phyloP scores from a whole-genome alignment of 1,140 invertebrate genomes.

The Magallana gigas region DNA sequence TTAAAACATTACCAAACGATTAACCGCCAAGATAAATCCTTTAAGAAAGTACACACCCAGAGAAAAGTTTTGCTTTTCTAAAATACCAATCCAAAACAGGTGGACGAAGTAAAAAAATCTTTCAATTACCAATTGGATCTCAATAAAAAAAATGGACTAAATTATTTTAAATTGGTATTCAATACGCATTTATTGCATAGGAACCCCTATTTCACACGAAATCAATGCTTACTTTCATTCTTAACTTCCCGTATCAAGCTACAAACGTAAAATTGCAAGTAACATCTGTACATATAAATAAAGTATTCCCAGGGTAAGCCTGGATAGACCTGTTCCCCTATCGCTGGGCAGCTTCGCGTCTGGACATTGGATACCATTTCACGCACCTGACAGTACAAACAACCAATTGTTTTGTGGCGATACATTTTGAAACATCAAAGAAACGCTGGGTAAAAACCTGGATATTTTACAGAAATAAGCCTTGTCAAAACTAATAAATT shows the following conservation, averaged over 20 bases:
- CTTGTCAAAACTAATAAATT: not conserved
- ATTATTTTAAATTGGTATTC: not conserved
- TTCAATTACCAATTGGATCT: not conserved
- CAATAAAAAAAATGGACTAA: not conserved
- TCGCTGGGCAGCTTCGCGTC: not conserved
- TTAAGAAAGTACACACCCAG: not conserved
- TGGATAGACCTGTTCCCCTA: not conserved
- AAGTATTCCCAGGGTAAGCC: not conserved
- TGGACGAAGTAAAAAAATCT: too few relatives aligned
- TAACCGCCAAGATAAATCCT: slow-evolving; percentile 4
- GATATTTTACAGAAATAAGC: not conserved
- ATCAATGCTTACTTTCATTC: not conserved
- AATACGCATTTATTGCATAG: not conserved
- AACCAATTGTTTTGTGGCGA: not conserved
- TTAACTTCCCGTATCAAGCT: not conserved
- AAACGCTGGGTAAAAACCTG: not conserved
- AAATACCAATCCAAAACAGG: too few relatives aligned
- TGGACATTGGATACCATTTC: not conserved
- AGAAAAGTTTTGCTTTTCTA: not conserved
- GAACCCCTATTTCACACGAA: not conserved
- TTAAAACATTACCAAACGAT: slow-evolving; percentile 19
- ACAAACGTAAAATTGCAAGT: not conserved
- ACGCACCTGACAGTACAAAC: slow-evolving; percentile 14
- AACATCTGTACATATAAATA: not conserved
- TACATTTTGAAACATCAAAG: slow-evolving; percentile 10